phyloP scores from a whole-genome alignment of 2,113 vertebrate genomes.

The Lontra canadensis region DNA sequence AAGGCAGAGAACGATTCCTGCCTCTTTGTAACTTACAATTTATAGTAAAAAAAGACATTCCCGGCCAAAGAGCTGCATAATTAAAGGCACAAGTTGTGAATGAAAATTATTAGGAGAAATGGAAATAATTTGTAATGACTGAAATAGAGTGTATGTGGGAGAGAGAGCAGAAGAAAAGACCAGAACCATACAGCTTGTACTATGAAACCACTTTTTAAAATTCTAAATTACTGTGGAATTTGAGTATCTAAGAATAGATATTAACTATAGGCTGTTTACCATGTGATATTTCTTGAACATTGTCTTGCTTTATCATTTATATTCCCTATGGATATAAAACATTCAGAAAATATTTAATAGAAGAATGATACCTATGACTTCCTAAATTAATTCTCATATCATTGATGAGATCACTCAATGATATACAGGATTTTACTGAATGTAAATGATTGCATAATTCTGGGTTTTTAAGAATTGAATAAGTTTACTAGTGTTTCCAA shows the following conservation, averaged over 20 bases:
- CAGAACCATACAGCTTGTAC: fast-evolving
- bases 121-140: not conserved
- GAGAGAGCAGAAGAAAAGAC: not conserved
- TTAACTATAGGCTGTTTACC: not conserved
- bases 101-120: not conserved
- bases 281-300: not conserved
- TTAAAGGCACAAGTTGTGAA: not conserved
- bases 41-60: not conserved
- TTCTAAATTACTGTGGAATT: not conserved
- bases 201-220: not conserved
- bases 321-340: not conserved
- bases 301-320: not conserved
- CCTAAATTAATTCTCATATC: not conserved
- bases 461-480: not conserved
- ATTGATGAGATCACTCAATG: not conserved
- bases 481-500: not conserved
- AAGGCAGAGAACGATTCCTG: not conserved
- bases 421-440: not conserved
- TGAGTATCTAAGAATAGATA: not conserved
- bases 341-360: not conserved
- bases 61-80: not conserved
- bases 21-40: not conserved
- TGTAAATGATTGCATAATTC: not conserved
- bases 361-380: not conserved
- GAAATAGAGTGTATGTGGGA: not conserved